phyloP scores from a whole-genome alignment of 2,888 invertebrate genomes.

The Agriopis leucophaearia region DNA sequence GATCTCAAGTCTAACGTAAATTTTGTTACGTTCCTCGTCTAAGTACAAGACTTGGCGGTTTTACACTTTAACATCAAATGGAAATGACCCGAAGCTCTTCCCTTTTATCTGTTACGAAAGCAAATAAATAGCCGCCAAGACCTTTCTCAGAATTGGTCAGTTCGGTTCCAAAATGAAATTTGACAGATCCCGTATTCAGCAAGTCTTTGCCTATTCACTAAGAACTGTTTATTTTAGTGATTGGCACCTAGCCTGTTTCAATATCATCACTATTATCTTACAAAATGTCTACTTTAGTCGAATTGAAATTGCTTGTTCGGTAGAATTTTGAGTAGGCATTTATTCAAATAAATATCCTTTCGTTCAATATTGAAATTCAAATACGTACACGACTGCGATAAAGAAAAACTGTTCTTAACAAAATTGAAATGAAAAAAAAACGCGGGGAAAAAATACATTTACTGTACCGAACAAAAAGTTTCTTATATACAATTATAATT shows the following conservation, averaged over 20 bases:
- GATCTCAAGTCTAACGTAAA: not conserved
- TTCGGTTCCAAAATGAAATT: conserved; percentile 30
- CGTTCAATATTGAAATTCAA: conserved; percentile 28
- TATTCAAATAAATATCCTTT: conserved; percentile 36
- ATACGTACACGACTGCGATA: conserved; percentile 17
- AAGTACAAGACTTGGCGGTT: not conserved
- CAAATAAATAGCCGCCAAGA: conserved; percentile 5
- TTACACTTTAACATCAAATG: conserved; percentile 3
- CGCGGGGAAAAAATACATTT: too few species aligned
- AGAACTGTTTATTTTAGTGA: conserved; percentile 37
- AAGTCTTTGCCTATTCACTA: conserved; percentile 32
- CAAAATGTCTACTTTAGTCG: conserved; percentile 30
- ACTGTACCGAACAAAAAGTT: too few species aligned
- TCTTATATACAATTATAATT: too few species aligned
- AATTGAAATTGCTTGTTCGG: conserved; percentile 36
- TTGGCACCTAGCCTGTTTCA: conserved; percentile 37
- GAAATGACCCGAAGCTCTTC: not conserved
- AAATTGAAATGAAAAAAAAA: conserved; percentile 4
- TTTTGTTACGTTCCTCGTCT: not conserved
- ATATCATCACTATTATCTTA: conserved; percentile 36
- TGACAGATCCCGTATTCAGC: conserved; percentile 36
- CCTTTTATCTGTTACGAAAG: conserved; percentile 6
- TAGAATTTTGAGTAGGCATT: conserved; percentile 34
- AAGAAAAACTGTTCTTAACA: conserved; percentile 14
- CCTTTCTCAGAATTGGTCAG: conserved; percentile 23